Evolutionary conservation across 2,797 vertebrate species (phyloP).

Genomic region (Epinephelus malabaricus): DNA sequence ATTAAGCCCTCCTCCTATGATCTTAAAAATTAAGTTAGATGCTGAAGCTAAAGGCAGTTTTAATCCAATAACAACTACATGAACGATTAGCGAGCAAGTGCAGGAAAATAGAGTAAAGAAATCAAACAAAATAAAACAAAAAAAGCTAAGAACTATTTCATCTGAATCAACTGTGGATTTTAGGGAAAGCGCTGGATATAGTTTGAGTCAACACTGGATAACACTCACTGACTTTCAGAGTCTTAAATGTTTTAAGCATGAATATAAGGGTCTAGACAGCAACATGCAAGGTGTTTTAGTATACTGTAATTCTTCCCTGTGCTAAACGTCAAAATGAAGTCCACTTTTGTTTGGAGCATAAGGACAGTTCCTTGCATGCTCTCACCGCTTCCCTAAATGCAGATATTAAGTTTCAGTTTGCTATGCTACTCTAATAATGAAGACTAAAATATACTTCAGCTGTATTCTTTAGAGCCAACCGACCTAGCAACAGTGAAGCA

Average conservation of each 20-base stretch:
- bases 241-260: constrained; percentile 10
- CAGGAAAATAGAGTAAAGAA: too few species aligned
- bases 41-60: not conserved
- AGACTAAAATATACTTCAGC: not conserved
- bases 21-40: not conserved
- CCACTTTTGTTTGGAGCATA: not conserved
- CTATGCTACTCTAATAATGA: not conserved
- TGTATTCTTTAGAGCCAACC: not conserved
- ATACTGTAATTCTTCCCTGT: not conserved
- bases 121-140: too few species aligned
- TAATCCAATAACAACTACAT: not conserved
- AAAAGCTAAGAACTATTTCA: not conserved
- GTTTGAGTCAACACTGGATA: constrained; percentile 39
- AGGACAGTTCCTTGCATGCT: not conserved
- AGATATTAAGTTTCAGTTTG: not conserved
- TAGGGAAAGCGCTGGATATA: not conserved
- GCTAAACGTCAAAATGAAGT: not conserved
- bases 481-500: not conserved
- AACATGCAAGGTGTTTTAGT: not conserved
- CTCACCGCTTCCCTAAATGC: not conserved
- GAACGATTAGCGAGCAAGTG: too few species aligned
- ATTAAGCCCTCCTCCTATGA: not conserved
- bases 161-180: constrained; percentile 49
- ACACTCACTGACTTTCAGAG: constrained; percentile 36
- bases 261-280: not conserved